Evolutionary conservation across 2,888 invertebrate species (phyloP), one percentile per base, ranked within the genome.

Genomic region (Oscheius sp.): DNA sequence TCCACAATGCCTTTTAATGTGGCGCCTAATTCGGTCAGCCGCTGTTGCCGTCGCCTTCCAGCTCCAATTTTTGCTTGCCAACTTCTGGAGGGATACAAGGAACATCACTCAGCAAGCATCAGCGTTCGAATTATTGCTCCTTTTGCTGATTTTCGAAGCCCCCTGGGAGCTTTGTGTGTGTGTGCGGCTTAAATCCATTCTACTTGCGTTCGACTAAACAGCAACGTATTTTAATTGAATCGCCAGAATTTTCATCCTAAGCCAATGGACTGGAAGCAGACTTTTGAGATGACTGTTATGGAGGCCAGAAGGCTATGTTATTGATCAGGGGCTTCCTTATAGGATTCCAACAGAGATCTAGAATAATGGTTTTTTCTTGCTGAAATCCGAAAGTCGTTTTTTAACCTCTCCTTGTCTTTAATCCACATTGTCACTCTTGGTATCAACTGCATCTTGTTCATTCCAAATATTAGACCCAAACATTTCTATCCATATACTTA

Each of bases 1-100:
- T 68, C 68, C 53, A 68, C 68, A 68, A 68, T 68, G 68, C 68
- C 68, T 68, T 68, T 68, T 68, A 68, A 68, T 68, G 68, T 68
- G 68, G 68, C 68, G 68, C 68, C 68, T 68, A 55, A 68, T 55
- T 68, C 42, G 65, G 50, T 65, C 48, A 32, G 29, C 55, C 50
- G 35, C n/a, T 35, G 55, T 55, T 35, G 68, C 55, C 42, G 68
- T 42, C 35, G 35, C 29, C 68, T 35, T 68, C 55, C 42, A n/a
- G 53, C 42, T 21, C 51, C 35, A 60, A 35, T 35, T 55, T 55
- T 55, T 55, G 21, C 21, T 21, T 35, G n/a, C 35, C 42, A 29
- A 42, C 48, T 9, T 37, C 63, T 10, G 13, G 21, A 7, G 42
- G 42, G 42, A 42, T 42, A 42, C 3, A 42, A 42, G 42, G 42